Evolutionary conservation across 2,113 vertebrate genomes (phyloP).

Genomic region (Oncorhynchus clarkii): DNA sequence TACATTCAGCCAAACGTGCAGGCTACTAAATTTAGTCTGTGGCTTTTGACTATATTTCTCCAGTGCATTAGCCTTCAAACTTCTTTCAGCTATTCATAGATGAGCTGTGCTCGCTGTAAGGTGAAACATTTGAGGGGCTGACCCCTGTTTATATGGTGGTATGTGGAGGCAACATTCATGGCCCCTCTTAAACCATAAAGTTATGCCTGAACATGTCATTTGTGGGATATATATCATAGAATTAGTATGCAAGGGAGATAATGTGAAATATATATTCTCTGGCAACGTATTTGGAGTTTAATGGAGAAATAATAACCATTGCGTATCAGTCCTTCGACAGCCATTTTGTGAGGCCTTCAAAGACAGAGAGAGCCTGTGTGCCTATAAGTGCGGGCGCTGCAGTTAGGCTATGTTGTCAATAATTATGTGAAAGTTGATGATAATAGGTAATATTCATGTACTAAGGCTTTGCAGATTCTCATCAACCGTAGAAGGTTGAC

Average conservation of each 20-base stretch:
- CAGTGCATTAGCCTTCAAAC: constrained; percentile 9
- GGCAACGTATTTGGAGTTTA: no score
- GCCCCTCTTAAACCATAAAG: neutral
- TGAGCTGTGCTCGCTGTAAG: constrained; percentile 40
- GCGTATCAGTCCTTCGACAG: neutral
- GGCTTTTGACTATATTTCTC: constrained; percentile 13
- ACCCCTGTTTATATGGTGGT: constrained; percentile 27
- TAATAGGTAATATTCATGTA: no score
- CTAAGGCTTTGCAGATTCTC: neutral
- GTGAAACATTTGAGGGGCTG: constrained; percentile 49
- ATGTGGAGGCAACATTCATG: constrained; percentile 10
- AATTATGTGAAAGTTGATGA: no score
- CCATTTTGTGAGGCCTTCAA: neutral
- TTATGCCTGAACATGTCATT: neutral
- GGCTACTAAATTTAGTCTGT: neutral
- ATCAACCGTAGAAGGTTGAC: neutral
- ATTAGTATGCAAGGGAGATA: neutral
- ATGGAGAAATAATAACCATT: no score
- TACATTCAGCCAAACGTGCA: neutral
- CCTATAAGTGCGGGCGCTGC: no score
- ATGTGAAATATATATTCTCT: neutral
- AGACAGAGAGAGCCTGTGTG: no score
- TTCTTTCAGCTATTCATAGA: constrained; percentile 55
- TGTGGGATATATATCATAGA: neutral
- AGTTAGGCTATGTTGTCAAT: no score